Evolutionary conservation across 2,113 vertebrate genomes (phyloP).

Genomic region (Oryzias melastigma): DNA sequence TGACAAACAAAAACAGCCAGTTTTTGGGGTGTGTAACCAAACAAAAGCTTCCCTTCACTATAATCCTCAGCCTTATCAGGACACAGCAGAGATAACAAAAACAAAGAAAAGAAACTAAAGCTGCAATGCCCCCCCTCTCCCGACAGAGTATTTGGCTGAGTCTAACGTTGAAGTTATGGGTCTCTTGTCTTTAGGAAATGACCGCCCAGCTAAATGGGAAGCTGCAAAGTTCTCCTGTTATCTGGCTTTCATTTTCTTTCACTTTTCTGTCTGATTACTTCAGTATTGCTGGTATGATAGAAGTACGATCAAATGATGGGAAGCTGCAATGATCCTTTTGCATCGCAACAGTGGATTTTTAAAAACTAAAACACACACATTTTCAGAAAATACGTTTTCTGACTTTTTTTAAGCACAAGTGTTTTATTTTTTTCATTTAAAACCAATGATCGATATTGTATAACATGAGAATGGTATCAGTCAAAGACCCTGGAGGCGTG

Average conservation of each 20-base stretch:
- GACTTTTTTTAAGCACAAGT: constrained; percentile 25
- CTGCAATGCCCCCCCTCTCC: constrained; percentile 5
- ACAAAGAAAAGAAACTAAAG: neutral
- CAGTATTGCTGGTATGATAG: constrained; percentile 43
- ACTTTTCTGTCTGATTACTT: constrained; percentile 26
- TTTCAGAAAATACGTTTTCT: constrained; percentile 23
- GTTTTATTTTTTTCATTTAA: constrained; percentile 27
- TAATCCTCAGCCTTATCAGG: constrained; percentile 51
- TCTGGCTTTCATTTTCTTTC: constrained; percentile 5
- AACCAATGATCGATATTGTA: constrained; percentile 50
- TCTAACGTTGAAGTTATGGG: constrained; percentile 2
- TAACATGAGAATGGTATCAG: constrained; percentile 38
- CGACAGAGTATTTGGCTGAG: constrained; percentile 26
- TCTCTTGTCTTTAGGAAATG: neutral
- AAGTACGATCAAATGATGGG: constrained; percentile 59
- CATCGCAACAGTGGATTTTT: constrained; percentile 30
- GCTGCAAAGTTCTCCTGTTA: constrained; percentile 27
- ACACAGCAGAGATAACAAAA: constrained; percentile 39
- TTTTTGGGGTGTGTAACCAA: constrained; percentile 20
- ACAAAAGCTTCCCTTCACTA: constrained; percentile 40
- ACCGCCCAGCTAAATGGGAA: constrained; percentile 24
- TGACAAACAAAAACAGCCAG: constrained; percentile 35
- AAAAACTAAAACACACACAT: constrained; percentile 17
- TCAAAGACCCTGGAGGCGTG: constrained; percentile 22
- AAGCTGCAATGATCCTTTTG: constrained; percentile 24